phyloP scores from a whole-genome alignment of 2,888 invertebrate species.

The Diadegma fenestrale region DNA sequence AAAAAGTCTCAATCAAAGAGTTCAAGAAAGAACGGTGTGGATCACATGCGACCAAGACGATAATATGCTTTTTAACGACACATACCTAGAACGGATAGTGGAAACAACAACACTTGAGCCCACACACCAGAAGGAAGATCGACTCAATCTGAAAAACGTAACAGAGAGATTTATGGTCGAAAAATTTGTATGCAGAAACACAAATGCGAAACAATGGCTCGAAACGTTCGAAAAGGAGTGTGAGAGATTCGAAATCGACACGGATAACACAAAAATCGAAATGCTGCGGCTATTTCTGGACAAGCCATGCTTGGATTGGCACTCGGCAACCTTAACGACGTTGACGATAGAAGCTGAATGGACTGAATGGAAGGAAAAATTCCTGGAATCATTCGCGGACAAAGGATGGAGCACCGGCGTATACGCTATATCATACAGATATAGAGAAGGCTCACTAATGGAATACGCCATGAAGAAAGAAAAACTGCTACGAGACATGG shows the following conservation, averaged over 20 bases:
- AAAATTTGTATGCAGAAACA: conserved; percentile 68
- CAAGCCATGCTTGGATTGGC: conserved; percentile 71
- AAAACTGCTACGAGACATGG: conserved; percentile 70
- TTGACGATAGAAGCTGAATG: conserved; percentile 70
- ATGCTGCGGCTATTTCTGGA: conserved; percentile 71
- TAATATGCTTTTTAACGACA: conserved; percentile 70
- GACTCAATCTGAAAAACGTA: conserved; percentile 68
- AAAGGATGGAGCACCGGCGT: conserved; percentile 73
- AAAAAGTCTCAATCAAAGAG: conserved; percentile 67
- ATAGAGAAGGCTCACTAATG: conserved; percentile 72
- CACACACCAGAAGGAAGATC: conserved; percentile 64
- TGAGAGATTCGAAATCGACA: conserved; percentile 66
- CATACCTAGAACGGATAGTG: conserved; percentile 67
- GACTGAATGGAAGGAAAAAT: conserved; percentile 74
- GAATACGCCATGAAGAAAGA: conserved; percentile 75
- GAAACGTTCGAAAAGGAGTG: conserved; percentile 73
- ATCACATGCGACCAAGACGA: conserved; percentile 68
- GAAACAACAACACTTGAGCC: conserved; percentile 60
- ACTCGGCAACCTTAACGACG: conserved; percentile 67
- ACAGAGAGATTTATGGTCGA: conserved; percentile 71
- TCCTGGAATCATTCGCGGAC: conserved; percentile 72
- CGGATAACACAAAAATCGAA: conserved; percentile 71
- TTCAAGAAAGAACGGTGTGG: conserved; percentile 68
- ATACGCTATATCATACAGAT: conserved; percentile 72
- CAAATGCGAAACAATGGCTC: conserved; percentile 71